phyloP scores from a whole-genome alignment of 1,140 invertebrate genomes.

The Drosophila yakuba region DNA sequence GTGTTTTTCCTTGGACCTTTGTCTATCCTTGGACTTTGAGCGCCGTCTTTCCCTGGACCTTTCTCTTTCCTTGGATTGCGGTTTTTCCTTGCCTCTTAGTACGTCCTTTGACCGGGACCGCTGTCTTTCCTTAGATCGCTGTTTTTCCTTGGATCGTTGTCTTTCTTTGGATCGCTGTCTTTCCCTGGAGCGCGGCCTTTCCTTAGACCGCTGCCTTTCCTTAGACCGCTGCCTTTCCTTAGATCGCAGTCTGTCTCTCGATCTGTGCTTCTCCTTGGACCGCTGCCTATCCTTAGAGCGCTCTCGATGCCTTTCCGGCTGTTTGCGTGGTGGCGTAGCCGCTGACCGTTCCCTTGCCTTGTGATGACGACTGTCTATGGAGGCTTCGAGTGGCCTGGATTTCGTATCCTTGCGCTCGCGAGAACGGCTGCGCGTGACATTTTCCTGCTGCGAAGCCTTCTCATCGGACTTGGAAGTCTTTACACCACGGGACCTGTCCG shows the following conservation, averaged over 20 bases:
- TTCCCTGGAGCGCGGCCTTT: slow-evolving; percentile 7
- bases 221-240: slow-evolving; percentile 25
- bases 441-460: slow-evolving; percentile 40
- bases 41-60: slow-evolving; percentile 23
- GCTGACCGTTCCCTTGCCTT: slow-evolving; percentile 36
- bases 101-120: not conserved
- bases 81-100: not conserved
- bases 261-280: slow-evolving; percentile 32
- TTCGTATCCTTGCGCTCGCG: slow-evolving; percentile 58
- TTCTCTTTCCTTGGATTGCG: not conserved
- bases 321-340: slow-evolving; percentile 38
- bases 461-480: slow-evolving; percentile 23
- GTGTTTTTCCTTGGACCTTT: slow-evolving; percentile 4
- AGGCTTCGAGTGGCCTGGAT: slow-evolving; percentile 35
- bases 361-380: slow-evolving; percentile 32
- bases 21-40: not conserved
- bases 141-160: slow-evolving; percentile 4
- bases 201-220: slow-evolving; percentile 28
- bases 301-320: slow-evolving; percentile 22
- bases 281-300: slow-evolving; percentile 39
- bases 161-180: slow-evolving; percentile 29
- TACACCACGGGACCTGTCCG: slow-evolving; percentile 29
- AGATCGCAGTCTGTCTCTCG: slow-evolving; percentile 39
- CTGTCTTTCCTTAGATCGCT: not conserved
- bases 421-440: slow-evolving; percentile 68